phyloP scores from a whole-genome alignment of 2,113 vertebrate species.

The Catagonus wagneri region DNA sequence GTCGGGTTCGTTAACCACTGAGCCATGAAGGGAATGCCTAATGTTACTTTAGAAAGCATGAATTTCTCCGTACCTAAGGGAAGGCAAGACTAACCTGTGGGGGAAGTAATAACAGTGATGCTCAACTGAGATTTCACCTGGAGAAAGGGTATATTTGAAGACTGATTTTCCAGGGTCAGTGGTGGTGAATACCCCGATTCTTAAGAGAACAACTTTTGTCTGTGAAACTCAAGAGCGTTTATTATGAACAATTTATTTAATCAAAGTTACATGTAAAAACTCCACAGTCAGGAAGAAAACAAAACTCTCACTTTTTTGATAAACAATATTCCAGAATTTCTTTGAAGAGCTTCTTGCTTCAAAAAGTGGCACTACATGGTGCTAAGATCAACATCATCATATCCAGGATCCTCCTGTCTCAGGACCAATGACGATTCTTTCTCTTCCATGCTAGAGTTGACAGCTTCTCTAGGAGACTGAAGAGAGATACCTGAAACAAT shows the following conservation, averaged over 20 bases:
- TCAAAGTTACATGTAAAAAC: not conserved
- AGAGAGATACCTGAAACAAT: conserved; percentile 4
- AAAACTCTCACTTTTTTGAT: not conserved
- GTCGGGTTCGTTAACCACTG: too few species aligned
- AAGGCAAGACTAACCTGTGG: not conserved
- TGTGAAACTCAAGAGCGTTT: not conserved
- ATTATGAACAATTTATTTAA: conserved; percentile 8
- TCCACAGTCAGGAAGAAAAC: not conserved
- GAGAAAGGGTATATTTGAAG: not conserved
- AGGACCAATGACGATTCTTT: not conserved
- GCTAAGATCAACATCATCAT: conserved; percentile 1
- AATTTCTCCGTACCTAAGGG: not conserved
- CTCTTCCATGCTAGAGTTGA: too few species aligned
- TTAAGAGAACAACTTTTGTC: not conserved
- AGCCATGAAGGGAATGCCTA: too few species aligned
- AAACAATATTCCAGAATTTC: not conserved
- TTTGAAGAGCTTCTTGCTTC: not conserved
- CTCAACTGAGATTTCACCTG: not conserved
- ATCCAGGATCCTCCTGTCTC: not conserved
- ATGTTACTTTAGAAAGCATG: not conserved
- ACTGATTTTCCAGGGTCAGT: not conserved
- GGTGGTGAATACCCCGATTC: not conserved
- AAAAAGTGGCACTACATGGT: not conserved
- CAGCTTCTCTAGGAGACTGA: not conserved
- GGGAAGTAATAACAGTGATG: not conserved